Conservation (phyloP, 2,797 vertebrate species). For the Bradypus variegatus region DNA sequence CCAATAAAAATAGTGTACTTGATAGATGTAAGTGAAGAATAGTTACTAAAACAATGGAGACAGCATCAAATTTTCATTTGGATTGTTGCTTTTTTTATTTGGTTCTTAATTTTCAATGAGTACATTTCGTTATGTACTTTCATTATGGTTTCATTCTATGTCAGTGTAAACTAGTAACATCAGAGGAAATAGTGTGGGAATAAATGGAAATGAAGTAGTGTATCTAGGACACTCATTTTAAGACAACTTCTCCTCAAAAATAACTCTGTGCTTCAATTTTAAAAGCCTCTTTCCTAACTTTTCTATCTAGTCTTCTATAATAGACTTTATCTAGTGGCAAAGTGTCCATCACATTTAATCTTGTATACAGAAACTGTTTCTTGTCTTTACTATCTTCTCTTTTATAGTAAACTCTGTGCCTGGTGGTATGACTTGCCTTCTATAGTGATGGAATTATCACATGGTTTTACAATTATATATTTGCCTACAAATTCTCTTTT, state of each 20-base stretch:
- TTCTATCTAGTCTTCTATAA: not conserved
- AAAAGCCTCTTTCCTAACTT: not conserved
- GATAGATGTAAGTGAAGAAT: not conserved
- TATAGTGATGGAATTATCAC: not conserved
- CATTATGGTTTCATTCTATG: no score
- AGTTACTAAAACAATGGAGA: conserved; percentile 11
- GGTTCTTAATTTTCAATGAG: conserved; percentile 1
- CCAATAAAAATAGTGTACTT: not conserved
- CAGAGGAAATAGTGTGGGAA: not conserved
- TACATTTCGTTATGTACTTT: not conserved
- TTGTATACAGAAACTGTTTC: not conserved
- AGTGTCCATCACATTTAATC: not conserved
- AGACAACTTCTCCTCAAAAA: conserved; percentile 26
- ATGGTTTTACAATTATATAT: not conserved
- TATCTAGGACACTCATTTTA: conserved; percentile 21
- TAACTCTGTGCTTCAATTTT: not conserved
- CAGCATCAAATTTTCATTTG: conserved; percentile 1
- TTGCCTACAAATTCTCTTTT: conserved; percentile 24
- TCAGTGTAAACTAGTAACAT: not conserved
- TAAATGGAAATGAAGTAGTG: not conserved
- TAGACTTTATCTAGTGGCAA: not conserved
- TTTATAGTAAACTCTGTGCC: not conserved
- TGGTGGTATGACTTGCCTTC: conserved; percentile 6
- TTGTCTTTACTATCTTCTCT: not conserved
- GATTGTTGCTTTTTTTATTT: conserved; percentile 23